Percentiles rank a stretch among this genome's conserved stretches.
These are phyloP conservation scores for Leptinotarsa undecemlineata DNA, from an alignment of 1,140 invertebrate species.

Conservation along the genomic window DNA sequence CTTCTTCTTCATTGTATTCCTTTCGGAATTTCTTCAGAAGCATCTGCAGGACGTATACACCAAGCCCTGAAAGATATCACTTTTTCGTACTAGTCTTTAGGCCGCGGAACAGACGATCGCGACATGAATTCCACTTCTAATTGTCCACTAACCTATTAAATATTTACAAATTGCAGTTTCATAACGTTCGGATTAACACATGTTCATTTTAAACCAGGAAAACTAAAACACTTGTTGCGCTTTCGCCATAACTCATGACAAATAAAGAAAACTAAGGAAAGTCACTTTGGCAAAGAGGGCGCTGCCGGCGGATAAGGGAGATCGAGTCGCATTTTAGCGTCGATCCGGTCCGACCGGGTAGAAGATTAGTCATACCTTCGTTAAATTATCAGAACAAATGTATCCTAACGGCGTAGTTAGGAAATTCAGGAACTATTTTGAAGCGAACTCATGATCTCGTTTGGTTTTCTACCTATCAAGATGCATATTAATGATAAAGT, in stretches of 20 bases:
- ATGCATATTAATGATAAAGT: too few species aligned
- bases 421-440: too few species aligned
- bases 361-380: too few species aligned
- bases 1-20: conserved; percentile 29
- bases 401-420: too few species aligned
- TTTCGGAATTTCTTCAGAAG: neutral
- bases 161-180: neutral
- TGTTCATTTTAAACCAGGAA: conserved; percentile 24
- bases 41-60: neutral
- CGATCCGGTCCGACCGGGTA: neutral
- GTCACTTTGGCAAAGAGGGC: conserved; percentile 12
- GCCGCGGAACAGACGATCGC: neutral
- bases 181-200: conserved; percentile 19
- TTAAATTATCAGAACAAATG: too few species aligned
- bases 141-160: neutral
- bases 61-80: conserved; percentile 21
- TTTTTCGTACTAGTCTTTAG: conserved; percentile 16
- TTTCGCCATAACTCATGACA: conserved; percentile 35
- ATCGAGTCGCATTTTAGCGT: neutral
- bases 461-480: too few species aligned
- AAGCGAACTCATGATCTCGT: too few species aligned
- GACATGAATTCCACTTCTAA: conserved; percentile 4
- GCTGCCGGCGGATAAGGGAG: conserved; percentile 1
- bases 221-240: conserved; percentile 37
- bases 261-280: conserved; percentile 12